Evolutionary conservation across 2,113 vertebrate genomes (phyloP).

Genomic region (Elgaria multicarinata): DNA sequence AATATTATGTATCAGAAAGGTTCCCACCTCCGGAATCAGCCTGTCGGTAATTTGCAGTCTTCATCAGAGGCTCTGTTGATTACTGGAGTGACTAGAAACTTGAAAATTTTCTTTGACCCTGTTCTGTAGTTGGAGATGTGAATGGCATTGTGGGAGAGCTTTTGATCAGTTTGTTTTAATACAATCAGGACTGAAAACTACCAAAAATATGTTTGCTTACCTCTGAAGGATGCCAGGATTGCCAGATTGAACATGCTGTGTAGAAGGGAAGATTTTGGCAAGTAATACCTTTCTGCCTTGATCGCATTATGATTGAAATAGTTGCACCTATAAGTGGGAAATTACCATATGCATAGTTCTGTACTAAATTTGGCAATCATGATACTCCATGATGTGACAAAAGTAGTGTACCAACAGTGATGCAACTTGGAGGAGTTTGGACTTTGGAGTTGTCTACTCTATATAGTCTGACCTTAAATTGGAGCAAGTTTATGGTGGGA

Average conservation of each 20-base stretch:
- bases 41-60: not conserved
- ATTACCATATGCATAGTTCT: not conserved
- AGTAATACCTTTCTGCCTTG: not conserved
- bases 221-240: not conserved
- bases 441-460: not conserved
- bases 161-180: not conserved
- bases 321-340: not conserved
- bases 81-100: not conserved
- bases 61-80: not conserved
- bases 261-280: not conserved
- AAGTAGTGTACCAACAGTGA: not conserved
- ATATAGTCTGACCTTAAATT: not conserved
- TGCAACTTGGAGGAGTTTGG: not conserved
- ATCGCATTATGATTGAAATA: not conserved
- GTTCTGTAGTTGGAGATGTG: not conserved
- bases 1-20: not conserved
- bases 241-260: not conserved
- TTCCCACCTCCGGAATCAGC: not conserved
- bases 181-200: not conserved
- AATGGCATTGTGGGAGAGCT: not conserved
- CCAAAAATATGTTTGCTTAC: not conserved
- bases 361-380: not conserved
- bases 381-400: not conserved
- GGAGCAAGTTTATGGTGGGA: not conserved
- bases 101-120: not conserved